A percentile compares a stretch with the other conserved stretches of the same genome.
Conservation (phyloP, 1,140 invertebrate genomes). For the Calephelis nemesis region DNA sequence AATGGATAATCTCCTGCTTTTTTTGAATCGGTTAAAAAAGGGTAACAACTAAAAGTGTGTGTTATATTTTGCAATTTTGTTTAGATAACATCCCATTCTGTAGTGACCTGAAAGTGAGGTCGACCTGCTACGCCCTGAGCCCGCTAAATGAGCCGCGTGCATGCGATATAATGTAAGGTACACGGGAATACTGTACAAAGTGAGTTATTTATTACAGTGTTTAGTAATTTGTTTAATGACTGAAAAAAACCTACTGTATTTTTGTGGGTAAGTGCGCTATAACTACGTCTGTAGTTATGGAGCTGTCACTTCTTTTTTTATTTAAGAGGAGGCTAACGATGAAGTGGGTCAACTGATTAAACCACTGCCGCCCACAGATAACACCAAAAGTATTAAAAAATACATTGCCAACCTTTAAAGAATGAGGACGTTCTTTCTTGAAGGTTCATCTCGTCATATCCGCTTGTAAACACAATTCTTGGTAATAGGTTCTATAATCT, state of each 20-base stretch:
- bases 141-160: conserved; percentile 48
- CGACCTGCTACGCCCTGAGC: conserved; percentile 57
- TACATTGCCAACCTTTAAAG: too few relatives aligned
- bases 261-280: neutral
- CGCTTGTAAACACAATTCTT: too few relatives aligned
- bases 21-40: neutral
- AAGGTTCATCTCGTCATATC: too few relatives aligned
- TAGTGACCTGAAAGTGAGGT: conserved; percentile 47
- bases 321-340: too few relatives aligned
- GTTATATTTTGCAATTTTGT: conserved; percentile 21
- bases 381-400: too few relatives aligned
- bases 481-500: too few relatives aligned
- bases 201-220: conserved; percentile 12
- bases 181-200: conserved; percentile 37
- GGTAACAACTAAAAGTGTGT: neutral
- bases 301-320: too few relatives aligned
- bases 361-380: too few relatives aligned
- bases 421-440: too few relatives aligned
- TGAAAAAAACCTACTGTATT: conserved; percentile 2
- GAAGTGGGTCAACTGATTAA: too few relatives aligned
- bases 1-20: too few relatives aligned
- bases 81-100: conserved; percentile 29
- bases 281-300: too few relatives aligned
- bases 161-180: conserved; percentile 51
- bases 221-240: conserved; percentile 10